Evolutionary conservation across 2,113 vertebrate species (phyloP), one percentile per base, ranked within the genome.

Genomic region (Chloropsis cyanopogon): DNA sequence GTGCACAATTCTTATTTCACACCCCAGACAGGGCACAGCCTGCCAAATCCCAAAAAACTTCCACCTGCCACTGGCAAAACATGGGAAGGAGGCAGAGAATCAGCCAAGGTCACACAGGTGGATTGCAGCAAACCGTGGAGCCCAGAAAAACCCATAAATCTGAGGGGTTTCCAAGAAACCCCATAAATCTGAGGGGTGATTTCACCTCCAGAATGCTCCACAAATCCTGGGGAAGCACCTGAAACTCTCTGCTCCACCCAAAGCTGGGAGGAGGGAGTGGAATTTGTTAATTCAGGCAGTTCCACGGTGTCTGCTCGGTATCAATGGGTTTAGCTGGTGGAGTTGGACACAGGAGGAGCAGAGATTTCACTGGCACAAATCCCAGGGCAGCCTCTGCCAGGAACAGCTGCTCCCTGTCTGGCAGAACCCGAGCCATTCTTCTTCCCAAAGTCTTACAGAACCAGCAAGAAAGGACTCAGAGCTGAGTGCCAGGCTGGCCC

Each of bases 381-480:
- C 93, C 94, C 86, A 37, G 11, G 2, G 82, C 86, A 69, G 88
- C 12, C 82, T 56, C 35, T 92, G 94, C 88, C 96, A 91, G 76
- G 44, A 90, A 2, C 91, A 88, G 93, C 93, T 93, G 96, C 86
- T 90, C 15, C 42, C 75, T 76, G 91, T 77, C 93, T 86, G 83
- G 22, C 71, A 80, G 31, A 37, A 46, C 20, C 60, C 7, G 70
- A 77, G 90, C 90, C 24, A 6, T 28, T 21, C 85, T 18, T 75
- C 8, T 7, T 47, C 61, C 64, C 75, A 12, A 50, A 28, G 22
- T 6, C 46, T 35, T 19, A 2, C 25, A 50, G 28, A 1, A 16
- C 1, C 54, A 18, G 68, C 41, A 57, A 10, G 0, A 2, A 44
- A 31, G 54, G 61, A 4, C 23, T 47, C 41, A 7, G 56, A 3